Evolutionary conservation across 2,888 invertebrate species (phyloP), one percentile per base, ranked within the genome.

Genomic region (Aphidius colemani): DNA sequence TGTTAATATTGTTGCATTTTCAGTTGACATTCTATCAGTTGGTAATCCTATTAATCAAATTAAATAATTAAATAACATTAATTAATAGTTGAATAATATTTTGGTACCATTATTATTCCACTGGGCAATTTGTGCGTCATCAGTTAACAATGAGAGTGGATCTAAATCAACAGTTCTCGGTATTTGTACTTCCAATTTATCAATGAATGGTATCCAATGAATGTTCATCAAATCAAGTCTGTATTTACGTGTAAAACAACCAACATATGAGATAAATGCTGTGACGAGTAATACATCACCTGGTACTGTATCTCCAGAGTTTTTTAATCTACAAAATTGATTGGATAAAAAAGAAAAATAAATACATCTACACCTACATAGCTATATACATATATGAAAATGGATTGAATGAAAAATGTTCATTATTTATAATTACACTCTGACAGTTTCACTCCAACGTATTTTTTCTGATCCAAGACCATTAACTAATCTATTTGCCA

Each of bases 191-290:
- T 88, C 84, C 46, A 90, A 85, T 63, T 86, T 87, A 58, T 86
- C 86, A n/a, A 97, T 85, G 69, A 86, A 89, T 0, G 96, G 95
- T 68, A 92, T 78, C 95, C 95, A 95, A 75, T 89, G 86, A 40
- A 90, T 88, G 9, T 92, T 85, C 77, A 94, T 86, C 59, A 97
- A 86, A 72, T 94, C 91, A 30, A 85, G 77, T 56, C 97, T 86
- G 79, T 96, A 97, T 57, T 87, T 86, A 67, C 92, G 90, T 41
- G 93, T 95, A 82, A 97, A 97, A 78, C 95, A 95, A 2, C 97
- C 97, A 43, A 96, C 93, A 79, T 97, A 97, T 0, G 96, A 96
- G 61, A 97, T 92, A 82, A 97, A 97, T 9, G 96, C 95, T 0
- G 95, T 93, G 44, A 95, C 90, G 40, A 96, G 82, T 0, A 97